A percentile compares a stretch with the other conserved stretches of the same genome.
Conservation (phyloP, 2,113 vertebrate species). For the Mohoua ochrocephala region DNA sequence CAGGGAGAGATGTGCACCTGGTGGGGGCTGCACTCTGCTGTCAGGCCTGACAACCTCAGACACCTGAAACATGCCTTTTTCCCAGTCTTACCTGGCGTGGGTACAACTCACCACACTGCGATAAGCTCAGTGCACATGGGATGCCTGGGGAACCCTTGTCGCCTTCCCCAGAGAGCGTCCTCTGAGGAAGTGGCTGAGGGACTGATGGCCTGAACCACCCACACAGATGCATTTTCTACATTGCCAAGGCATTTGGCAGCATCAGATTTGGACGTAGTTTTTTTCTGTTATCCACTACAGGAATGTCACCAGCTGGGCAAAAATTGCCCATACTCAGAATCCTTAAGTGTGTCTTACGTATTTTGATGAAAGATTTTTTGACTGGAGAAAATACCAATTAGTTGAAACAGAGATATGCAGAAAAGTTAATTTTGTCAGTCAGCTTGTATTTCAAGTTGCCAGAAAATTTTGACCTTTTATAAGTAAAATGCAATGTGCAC, state of each 20-base stretch:
- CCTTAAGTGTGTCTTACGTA: background rate
- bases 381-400: background rate
- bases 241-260: background rate
- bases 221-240: background rate
- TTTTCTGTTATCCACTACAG: background rate
- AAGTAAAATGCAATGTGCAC: too few species aligned
- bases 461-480: background rate
- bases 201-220: background rate
- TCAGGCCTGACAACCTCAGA: background rate
- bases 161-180: background rate
- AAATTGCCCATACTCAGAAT: accelerated
- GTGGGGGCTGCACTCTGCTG: background rate
- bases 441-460: background rate
- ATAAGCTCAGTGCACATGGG: background rate
- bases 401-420: background rate
- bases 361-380: background rate
- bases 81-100: accelerated
- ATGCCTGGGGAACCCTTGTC: background rate
- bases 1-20: background rate
- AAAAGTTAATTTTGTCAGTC: background rate
- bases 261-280: background rate
- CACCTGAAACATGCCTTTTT: background rate
- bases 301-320: background rate
- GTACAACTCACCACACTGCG: background rate
- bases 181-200: background rate